Percentiles rank a stretch among this genome's conserved stretches.
These are phyloP conservation scores for Cydia amplana DNA, from an alignment of 1,140 invertebrate genomes.

Conservation along the genomic window DNA sequence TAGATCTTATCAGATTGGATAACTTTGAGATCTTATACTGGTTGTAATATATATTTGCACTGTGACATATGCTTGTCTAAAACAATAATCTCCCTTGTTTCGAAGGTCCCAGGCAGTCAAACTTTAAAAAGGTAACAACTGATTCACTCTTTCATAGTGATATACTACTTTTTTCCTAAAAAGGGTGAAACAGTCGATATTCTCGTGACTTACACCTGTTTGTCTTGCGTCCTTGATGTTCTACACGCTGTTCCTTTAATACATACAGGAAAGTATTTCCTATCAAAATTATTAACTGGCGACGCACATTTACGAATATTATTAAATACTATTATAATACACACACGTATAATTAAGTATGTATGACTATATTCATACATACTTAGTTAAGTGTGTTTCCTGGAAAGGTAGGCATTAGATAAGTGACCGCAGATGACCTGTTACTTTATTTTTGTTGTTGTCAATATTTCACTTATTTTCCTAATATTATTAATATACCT, in stretches of 20 bases:
- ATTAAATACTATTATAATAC: too few species aligned
- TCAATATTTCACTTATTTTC: too few species aligned
- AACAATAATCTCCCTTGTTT: not conserved
- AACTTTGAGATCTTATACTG: not conserved
- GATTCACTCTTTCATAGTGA: not conserved
- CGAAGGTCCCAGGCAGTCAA: not conserved
- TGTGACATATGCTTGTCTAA: not conserved
- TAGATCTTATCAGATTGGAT: not conserved
- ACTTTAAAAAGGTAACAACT: not conserved
- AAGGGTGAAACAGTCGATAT: conserved; percentile 6
- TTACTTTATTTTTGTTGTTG: too few species aligned
- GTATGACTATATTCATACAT: too few species aligned
- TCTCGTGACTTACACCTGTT: conserved; percentile 16
- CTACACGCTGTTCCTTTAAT: not conserved
- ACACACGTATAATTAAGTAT: not conserved
- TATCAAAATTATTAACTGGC: not conserved
- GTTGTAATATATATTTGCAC: not conserved
- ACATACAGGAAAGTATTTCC: too few species aligned
- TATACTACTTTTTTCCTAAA: not conserved
- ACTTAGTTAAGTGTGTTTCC: too few species aligned
- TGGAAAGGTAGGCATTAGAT: too few species aligned
- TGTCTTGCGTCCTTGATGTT: conserved; percentile 3
- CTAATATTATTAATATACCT: too few species aligned
- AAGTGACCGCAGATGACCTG: too few species aligned
- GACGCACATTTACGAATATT: not conserved